Evolutionary conservation across 35 echinoderm and acorn worm genomes (phyloP).

Genomic region (Heliocidaris erythrogramma): DNA sequence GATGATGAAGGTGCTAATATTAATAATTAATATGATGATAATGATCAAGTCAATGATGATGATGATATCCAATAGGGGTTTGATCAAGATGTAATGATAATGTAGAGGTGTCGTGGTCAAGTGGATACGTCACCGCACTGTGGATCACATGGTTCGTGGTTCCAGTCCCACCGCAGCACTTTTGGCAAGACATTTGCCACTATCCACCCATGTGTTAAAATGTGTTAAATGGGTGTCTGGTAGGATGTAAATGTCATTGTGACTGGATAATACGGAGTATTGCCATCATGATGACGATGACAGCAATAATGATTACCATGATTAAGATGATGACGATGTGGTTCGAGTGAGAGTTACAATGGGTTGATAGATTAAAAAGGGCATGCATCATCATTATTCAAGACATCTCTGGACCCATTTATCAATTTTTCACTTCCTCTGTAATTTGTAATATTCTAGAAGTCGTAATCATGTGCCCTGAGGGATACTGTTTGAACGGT

Average conservation of each 20-base stretch:
- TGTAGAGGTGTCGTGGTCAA: too few species aligned
- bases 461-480: not conserved
- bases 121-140: too few species aligned
- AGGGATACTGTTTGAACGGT: not conserved
- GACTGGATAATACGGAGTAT: not conserved
- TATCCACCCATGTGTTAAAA: too few species aligned
- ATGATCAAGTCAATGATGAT: not conserved
- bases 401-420: not conserved
- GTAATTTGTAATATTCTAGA: not conserved
- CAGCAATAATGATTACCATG: not conserved
- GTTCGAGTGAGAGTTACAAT: not conserved
- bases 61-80: too few species aligned
- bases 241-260: too few species aligned
- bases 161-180: too few species aligned
- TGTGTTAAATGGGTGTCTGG: too few species aligned
- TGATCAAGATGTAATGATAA: too few species aligned
- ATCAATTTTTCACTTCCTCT: not conserved
- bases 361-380: not conserved
- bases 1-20: not conserved
- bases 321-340: not conserved
- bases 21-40: not conserved
- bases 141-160: too few species aligned
- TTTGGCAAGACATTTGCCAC: too few species aligned
- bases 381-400: not conserved
- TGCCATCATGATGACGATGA: too few species aligned